These are phyloP conservation scores for Geophilus truncorum DNA, from an alignment of 2,888 invertebrate species.

Conservation along the genomic window DNA sequence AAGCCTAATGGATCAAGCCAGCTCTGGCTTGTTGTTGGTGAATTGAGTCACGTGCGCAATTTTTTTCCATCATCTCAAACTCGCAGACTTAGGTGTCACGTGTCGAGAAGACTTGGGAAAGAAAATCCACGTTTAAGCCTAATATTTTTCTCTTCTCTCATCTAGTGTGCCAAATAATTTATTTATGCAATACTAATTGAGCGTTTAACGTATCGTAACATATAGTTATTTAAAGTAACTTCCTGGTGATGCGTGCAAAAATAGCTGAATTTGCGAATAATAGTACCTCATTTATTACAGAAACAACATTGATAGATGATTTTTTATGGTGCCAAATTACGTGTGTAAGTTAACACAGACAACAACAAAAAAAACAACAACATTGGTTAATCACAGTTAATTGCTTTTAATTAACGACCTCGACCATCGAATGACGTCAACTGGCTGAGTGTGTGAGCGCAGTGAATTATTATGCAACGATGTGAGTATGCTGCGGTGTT, in stretches of 20 bases:
- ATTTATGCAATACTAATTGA: background rate
- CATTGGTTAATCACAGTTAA: background rate
- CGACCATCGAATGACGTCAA: background rate
- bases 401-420: background rate
- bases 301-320: background rate
- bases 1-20: background rate
- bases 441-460: no score
- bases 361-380: no score
- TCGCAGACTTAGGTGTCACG: background rate
- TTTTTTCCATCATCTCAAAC: background rate
- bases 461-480: background rate
- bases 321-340: background rate
- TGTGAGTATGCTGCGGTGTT: no score
- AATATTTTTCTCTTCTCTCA: no score
- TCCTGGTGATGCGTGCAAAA: background rate
- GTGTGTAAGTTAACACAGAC: no score
- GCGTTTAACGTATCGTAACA: background rate
- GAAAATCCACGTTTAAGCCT: background rate
- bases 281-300: background rate
- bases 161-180: background rate
- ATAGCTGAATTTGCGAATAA: background rate
- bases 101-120: background rate
- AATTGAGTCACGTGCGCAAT: background rate
- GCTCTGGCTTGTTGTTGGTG: background rate
- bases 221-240: background rate